Percentiles rank a stretch among this genome's conserved stretches.
phyloP scores from a whole-genome alignment of 2,888 invertebrate genomes.

The Alitta virens region DNA sequence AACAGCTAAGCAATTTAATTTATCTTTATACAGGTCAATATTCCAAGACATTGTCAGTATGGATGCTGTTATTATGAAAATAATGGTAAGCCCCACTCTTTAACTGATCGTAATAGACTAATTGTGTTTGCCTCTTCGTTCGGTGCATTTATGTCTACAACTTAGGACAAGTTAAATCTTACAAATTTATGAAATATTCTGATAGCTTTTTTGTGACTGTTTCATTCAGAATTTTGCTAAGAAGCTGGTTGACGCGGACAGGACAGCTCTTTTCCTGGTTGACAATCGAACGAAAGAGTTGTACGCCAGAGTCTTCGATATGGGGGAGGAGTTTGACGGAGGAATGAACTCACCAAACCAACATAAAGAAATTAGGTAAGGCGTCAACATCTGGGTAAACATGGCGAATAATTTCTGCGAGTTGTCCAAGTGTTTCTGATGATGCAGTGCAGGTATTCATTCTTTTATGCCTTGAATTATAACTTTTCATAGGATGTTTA shows the following conservation, averaged over 20 bases:
- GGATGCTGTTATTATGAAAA: conserved; percentile 77
- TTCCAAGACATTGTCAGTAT: conserved; percentile 86
- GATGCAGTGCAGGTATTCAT: no score
- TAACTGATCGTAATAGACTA: no score
- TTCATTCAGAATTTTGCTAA: conserved; percentile 69
- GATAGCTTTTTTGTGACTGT: neutral
- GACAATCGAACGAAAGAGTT: conserved; percentile 72
- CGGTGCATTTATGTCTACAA: no score
- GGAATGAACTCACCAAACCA: conserved; percentile 3
- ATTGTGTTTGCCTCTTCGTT: no score
- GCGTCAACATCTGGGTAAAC: no score
- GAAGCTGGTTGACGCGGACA: conserved; percentile 74
- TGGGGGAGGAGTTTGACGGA: conserved; percentile 29
- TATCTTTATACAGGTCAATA: conserved; percentile 66
- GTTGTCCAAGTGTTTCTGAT: no score
- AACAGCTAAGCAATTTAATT: no score
- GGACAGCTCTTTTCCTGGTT: conserved; percentile 76
- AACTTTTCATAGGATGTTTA: no score
- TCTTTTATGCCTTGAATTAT: no score
- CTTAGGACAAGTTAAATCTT: no score
- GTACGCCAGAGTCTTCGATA: conserved; percentile 77
- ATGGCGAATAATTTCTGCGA: no score
- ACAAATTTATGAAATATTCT: no score
- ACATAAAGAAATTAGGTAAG: conserved; percentile 34
- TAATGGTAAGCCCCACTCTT: conserved; percentile 62